phyloP scores from a whole-genome alignment of 2,888 invertebrate species.

The Magallana nippona region DNA sequence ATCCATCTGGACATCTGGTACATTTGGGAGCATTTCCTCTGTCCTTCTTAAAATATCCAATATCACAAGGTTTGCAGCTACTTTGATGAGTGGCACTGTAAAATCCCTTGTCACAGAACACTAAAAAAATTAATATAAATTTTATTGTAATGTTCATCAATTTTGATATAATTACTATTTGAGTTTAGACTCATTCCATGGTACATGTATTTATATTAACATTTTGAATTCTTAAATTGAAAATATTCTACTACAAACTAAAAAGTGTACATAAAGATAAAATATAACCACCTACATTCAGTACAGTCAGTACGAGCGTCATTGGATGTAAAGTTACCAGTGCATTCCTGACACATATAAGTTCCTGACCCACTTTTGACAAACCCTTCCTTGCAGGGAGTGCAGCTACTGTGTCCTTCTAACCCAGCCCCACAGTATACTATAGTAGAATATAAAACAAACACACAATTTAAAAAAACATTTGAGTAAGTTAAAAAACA shows the following conservation, averaged over 20 bases:
- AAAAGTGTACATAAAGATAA: no score
- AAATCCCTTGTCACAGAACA: conserved; percentile 56
- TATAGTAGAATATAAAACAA: conserved; percentile 34
- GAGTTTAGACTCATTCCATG: no score
- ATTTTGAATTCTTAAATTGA: no score
- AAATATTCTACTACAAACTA: no score
- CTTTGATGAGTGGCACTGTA: conserved; percentile 5
- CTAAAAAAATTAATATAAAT: conserved; percentile 42
- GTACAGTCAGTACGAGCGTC: conserved; percentile 45
- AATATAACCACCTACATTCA: conserved; percentile 46
- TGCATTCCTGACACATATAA: conserved; percentile 50
- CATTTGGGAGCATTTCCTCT: conserved; percentile 52
- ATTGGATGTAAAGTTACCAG: conserved; percentile 55
- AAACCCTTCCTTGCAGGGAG: conserved; percentile 46
- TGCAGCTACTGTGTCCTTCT: conserved; percentile 43
- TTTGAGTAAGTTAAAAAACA: no score
- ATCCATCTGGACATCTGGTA: conserved; percentile 50
- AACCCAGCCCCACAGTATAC: conserved; percentile 55
- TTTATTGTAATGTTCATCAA: no score
- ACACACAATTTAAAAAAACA: neutral
- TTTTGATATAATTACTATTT: no score
- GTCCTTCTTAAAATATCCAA: conserved; percentile 51
- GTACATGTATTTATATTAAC: no score
- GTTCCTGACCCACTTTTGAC: conserved; percentile 49
- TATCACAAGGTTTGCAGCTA: conserved; percentile 51